Evolutionary conservation across 2,888 invertebrate genomes (phyloP).

Genomic region (Andrena praecox): DNA sequence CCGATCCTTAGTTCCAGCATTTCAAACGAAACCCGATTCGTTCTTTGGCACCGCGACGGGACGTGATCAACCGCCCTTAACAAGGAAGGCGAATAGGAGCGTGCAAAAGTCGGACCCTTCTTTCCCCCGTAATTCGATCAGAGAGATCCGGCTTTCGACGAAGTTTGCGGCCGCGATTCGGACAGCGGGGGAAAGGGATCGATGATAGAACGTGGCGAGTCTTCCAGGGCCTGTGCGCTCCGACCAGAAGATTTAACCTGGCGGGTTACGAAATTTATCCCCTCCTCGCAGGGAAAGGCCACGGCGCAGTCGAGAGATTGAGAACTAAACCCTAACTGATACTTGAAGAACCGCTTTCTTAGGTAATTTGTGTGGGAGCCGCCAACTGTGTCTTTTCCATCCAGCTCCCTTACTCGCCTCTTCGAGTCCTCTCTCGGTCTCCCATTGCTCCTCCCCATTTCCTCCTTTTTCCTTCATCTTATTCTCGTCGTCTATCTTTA

Average conservation of each 20-base stretch:
- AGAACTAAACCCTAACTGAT: conserved; percentile 78
- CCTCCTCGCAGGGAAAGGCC: conserved; percentile 38
- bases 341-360: conserved; percentile 74
- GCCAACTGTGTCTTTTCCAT: conserved; percentile 73
- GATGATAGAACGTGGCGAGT: conserved; percentile 54
- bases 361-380: conserved; percentile 80
- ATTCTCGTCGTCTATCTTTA: conserved; percentile 53
- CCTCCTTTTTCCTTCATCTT: conserved; percentile 43
- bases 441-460: background rate
- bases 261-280: conserved; percentile 75
- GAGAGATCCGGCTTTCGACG: conserved; percentile 44
- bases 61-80: conserved; percentile 27
- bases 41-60: conserved; percentile 16
- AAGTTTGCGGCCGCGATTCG: conserved; percentile 36
- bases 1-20: background rate
- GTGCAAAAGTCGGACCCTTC: conserved; percentile 40
- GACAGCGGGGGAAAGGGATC: background rate
- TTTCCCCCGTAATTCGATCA: conserved; percentile 55
- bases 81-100: background rate
- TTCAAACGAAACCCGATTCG: conserved; percentile 25
- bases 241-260: conserved; percentile 69
- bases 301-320: conserved; percentile 68
- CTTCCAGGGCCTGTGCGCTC: conserved; percentile 63
- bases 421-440: conserved; percentile 5
- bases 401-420: conserved; percentile 39